Base-by-base conservation (phyloP, 1,140 invertebrate genomes). In the Cydia strobilella region DNA sequence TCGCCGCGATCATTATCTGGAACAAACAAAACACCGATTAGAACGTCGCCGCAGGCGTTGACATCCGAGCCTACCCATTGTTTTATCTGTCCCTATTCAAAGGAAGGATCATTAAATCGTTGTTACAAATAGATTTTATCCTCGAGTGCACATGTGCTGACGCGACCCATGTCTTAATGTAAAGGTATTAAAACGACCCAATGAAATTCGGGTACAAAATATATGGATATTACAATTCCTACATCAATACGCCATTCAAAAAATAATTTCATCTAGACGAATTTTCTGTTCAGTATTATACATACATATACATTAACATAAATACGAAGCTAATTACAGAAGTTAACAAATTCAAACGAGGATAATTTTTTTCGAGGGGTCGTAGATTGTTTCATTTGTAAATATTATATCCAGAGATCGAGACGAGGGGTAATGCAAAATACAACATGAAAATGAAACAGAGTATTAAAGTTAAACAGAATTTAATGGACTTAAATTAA, bases 1-100 rank as follows among this genome's bases (percentile, higher is more conserved):
- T 78, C 72, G 76, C 79, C 75, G 81, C 77, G 73, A 85, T 78
- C 90, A 92, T 91, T 90, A 92, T 90, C 90, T 92, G 90, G 73
- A 92, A 92, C 88, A 92, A 92, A 84, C 76, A 74, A 84, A 84
- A 86, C 85, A 71, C 76, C 65, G 73, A 80, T 27, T n/a, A 59
- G 45, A 48, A 74, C 75, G 62, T 63, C 48, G 35, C 35, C 74
- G 25, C 65, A 3, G 31, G 23, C n/a, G 31, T 9, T 18, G 31
- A n/a, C 65, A 39, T 39, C 65, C n/a, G 25, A 69, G 25, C 62
- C 23, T 15, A 35, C 65, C 65, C 31, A 69, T 69, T 69, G 65
- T 69, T 69, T 69, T 69, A 69, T 69, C 63, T 39, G 27, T 31
- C 27, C 63, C 25, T 18, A 39, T 69, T 69, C 65, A 69, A 69